Evolutionary conservation across 1,140 invertebrate species (phyloP).

Genomic region (Heterodera schachtii): DNA sequence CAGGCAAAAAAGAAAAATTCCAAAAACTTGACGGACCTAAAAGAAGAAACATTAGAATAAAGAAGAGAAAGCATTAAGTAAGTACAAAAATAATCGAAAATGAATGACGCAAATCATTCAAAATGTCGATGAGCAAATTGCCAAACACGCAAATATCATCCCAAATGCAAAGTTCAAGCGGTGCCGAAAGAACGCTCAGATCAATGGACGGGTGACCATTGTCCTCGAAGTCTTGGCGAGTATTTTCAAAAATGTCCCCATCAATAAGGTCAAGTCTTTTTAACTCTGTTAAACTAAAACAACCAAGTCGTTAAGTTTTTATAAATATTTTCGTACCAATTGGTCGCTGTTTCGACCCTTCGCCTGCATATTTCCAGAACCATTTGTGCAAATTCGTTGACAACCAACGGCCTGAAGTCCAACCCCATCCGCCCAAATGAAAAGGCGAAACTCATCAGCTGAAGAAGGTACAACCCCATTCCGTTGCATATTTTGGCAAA

Average conservation of each 20-base stretch:
- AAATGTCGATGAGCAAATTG: slow-evolving; percentile 54
- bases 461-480: background rate
- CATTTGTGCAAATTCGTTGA: slow-evolving; percentile 50
- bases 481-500: background rate
- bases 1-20: slow-evolving; percentile 38
- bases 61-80: slow-evolving; percentile 2
- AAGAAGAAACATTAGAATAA: slow-evolving; percentile 26
- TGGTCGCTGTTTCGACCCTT: slow-evolving; percentile 42
- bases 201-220: slow-evolving; percentile 20
- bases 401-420: slow-evolving; percentile 58
- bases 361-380: slow-evolving; percentile 47
- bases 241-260: slow-evolving; percentile 55
- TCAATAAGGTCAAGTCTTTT: slow-evolving; percentile 51
- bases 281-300: slow-evolving; percentile 40
- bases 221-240: slow-evolving; percentile 47
- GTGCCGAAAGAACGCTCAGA: slow-evolving; percentile 48
- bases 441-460: slow-evolving; percentile 62
- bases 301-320: slow-evolving; percentile 5
- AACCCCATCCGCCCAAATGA: slow-evolving; percentile 65
- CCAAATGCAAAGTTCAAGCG: slow-evolving; percentile 59
- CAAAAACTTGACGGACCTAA: slow-evolving; percentile 43
- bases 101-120: slow-evolving; percentile 60
- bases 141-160: slow-evolving; percentile 63
- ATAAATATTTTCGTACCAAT: slow-evolving; percentile 29
- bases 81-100: slow-evolving; percentile 52